Evolutionary conservation across 1,140 invertebrate genomes (phyloP).

Genomic region (Drosophila erecta): DNA sequence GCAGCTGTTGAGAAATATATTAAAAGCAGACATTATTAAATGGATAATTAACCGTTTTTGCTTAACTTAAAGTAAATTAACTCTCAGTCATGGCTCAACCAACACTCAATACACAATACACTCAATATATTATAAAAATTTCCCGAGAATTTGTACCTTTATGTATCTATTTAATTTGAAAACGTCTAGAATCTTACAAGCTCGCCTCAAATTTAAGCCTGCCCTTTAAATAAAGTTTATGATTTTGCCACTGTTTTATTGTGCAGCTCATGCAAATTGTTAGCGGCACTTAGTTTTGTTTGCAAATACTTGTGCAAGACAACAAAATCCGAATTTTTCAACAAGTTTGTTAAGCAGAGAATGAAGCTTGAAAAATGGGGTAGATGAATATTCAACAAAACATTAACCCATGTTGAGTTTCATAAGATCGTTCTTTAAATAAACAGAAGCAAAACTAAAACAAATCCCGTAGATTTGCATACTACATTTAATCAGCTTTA

Average conservation of each 20-base stretch:
- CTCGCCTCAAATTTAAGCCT: conserved; percentile 26
- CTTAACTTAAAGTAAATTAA: background rate
- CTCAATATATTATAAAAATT: too few species aligned
- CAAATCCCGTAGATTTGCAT: background rate
- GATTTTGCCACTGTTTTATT: conserved; percentile 47
- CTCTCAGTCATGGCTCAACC: too few species aligned
- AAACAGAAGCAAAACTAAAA: background rate
- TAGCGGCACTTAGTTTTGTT: conserved; percentile 74
- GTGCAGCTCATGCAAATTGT: conserved; percentile 62
- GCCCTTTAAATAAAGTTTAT: conserved; percentile 37
- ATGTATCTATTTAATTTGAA: too few species aligned
- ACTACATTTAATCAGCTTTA: background rate
- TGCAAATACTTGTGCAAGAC: conserved; percentile 68
- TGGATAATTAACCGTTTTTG: background rate
- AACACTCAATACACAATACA: too few species aligned
- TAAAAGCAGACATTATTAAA: background rate
- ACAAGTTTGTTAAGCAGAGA: conserved; percentile 30
- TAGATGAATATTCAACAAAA: too few species aligned
- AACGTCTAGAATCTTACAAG: background rate
- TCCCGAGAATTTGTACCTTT: too few species aligned
- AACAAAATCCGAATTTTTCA: conserved; percentile 40
- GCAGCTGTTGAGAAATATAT: background rate
- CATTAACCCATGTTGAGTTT: too few species aligned
- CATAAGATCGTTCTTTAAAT: background rate
- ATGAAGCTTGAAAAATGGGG: background rate